Evolutionary conservation across 2,888 invertebrate genomes (phyloP), one percentile per base, ranked within the genome.

Genomic region (Enoplolaimus lenunculus): DNA sequence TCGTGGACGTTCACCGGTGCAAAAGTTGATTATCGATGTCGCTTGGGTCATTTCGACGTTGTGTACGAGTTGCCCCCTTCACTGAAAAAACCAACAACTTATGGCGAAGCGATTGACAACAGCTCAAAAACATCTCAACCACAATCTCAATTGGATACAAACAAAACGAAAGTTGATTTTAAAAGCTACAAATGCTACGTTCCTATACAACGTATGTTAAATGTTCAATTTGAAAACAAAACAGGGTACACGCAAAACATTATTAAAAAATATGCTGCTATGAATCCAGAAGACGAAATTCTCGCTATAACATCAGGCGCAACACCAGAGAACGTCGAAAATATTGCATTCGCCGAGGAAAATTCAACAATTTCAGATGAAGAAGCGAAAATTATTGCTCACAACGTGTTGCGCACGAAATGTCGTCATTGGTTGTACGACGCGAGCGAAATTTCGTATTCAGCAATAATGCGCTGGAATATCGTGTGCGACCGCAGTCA

Each of bases 401-500:
- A 21, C 7, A 7, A 13, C 7, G 7, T 21, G 7, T 13, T 13
- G 21, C 21, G 21, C 21, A 7, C 7, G 21, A 45, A 21, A 7
- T 45, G 45, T 45, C 7, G 21, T 7, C 7, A 21, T 21, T 45
- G 45, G 45, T 13, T 45, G 7, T 45, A 45, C 45, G 45, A 45
- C 45, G 7, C 7, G 21, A 13, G 7, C 7, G 45, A 45, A 45
- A 45, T 45, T 13, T 21, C 7, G 21, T 45, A 45, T 45, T 45
- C 45, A 21, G 45, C 45, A 13, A 7, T 45, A 21, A 45, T 45
- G 45, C 45, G 79, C 78, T 79, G 80, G 80, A 77, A 78, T 45
- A 76, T 79, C 35, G 76, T 76, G 1, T 79, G 79, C 68, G 75
- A 76, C 45, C 71, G 75, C 26, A 71, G 69, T 26, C 74, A 74